These are phyloP conservation scores for Lithobates pipiens DNA, from an alignment of 2,797 vertebrate genomes.

Conservation along the genomic window DNA sequence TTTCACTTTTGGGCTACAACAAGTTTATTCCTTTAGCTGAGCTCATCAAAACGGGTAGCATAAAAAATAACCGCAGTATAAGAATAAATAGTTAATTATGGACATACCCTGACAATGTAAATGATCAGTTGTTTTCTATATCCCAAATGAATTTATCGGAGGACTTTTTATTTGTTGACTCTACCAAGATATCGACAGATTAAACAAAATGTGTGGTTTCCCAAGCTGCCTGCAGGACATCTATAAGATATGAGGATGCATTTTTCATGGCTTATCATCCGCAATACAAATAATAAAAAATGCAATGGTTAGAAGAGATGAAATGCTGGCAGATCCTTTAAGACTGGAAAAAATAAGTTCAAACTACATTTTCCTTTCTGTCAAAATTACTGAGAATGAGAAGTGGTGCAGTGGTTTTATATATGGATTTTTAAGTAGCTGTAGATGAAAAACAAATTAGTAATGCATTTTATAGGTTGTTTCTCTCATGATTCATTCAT, in stretches of 20 bases:
- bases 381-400: neutral
- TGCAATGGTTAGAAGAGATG: slow-evolving; percentile 26
- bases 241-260: slow-evolving; percentile 50
- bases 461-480: slow-evolving; percentile 14
- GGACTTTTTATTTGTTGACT: slow-evolving; percentile 30
- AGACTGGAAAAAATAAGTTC: neutral
- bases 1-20: no score
- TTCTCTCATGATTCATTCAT: slow-evolving; percentile 8
- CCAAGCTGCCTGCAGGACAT: slow-evolving; percentile 20
- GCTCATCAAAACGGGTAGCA: neutral
- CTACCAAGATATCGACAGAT: slow-evolving; percentile 16
- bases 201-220: slow-evolving; percentile 42
- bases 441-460: neutral
- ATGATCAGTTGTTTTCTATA: neutral
- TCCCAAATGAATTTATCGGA: neutral
- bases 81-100: neutral
- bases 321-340: slow-evolving; percentile 20
- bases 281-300: slow-evolving; percentile 56
- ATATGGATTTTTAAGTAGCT: neutral
- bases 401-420: neutral
- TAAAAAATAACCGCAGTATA: neutral
- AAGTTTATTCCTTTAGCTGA: no score
- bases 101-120: neutral
- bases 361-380: slow-evolving; percentile 1
- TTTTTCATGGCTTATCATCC: slow-evolving; percentile 40